Evolutionary conservation across 2,797 vertebrate genomes (phyloP), one percentile per base, ranked within the genome.

Genomic region (Thamnophis elegans): DNA sequence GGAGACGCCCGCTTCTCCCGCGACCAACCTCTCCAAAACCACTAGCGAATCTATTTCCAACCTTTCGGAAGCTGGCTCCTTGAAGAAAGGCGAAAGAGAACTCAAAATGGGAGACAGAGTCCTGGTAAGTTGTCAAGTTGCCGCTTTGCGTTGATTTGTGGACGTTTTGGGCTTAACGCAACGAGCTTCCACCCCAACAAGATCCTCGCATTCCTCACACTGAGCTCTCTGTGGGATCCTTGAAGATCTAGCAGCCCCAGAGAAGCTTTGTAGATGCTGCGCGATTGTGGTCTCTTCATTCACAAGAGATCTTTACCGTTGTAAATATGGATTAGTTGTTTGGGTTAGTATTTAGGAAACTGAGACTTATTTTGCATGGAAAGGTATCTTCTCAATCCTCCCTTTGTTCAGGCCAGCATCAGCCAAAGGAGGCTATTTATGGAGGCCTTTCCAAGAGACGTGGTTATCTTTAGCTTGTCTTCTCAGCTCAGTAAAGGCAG

Each of bases 51-150:
- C 99, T 0, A 92, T 99, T 92, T 99, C 99, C 78, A 99, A 99
- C 96, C 98, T 99, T 22, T 99, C 99, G 0, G 99, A 99, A 97
- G 97, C 98, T 0, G 99, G 99, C 22, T 99, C 99, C 0, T 95
- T 99, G 62, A 99, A 99, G 97, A 99, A 99, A 95, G 99, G 99
- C 0, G 99, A 99, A 94, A 96, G 99, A 73, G 99, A 99, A 93
- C 98, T 99, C 95, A 99, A 99, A 97, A 98, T 99, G 14, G 98
- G 98, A 4, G 99, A 99, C 91, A 97, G 99, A 54, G 99, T 99
- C 32, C 94, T 99, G 99, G 99, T 99, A 98, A 99, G 98, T 89
- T 51, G 22, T 85, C 6, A 9, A 20, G 18, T 68, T 47, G 54
- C 92, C 2, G 8, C 20, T 51, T 91, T 32, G 54, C n/a, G 8